Evolutionary conservation across 1,140 invertebrate genomes (phyloP), one percentile per base, ranked within the genome.

Genomic region (Polypedilum pembai): DNA sequence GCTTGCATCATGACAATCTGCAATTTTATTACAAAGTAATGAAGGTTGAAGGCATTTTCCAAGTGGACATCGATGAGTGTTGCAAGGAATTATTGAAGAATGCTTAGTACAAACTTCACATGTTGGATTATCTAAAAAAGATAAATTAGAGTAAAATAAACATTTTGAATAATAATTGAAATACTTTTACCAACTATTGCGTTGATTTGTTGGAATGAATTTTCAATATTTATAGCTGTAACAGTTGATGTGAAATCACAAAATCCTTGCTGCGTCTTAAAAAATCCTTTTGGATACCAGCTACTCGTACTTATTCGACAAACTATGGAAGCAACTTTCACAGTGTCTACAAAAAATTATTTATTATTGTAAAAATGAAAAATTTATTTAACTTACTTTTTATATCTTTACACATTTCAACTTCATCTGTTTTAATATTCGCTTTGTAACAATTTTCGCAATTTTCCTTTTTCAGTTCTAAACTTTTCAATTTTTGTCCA

Each of bases 1-100:
- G 10, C 80, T 82, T 17, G 83, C 85, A 77, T 89, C 87, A 78
- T 88, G 84, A 82, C 94, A 96, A 76, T 95, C 86, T 0, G 78
- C 78, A 66, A 88, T 81, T 0, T 88, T 89, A 79, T 95, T 86
- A 78, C 92, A 94, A 33, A 92, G 82, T 73, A n/a, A n/a, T 86
- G 83, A 7, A 82, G 84, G 81, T 0, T 85, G 77, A 21, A 94
- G 78, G 80, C 93, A 95, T 69, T 87, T 79, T 0, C 93, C 92
- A 45, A 89, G 82, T 20, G 83, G 80, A 81, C 93, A 95, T 74
- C 89, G 83, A 73, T 73, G 69, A 73, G 78, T 77, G 4, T 82
- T 72, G 77, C 91, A 92, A 7, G 75, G 3, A 20, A 69, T 18
- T 10, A 20, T 10, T 1, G 10, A 20, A 20, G 65, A 66, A 66